Evolutionary conservation across 2,888 invertebrate genomes (phyloP).

Genomic region (Drosophila melanocephala): DNA sequence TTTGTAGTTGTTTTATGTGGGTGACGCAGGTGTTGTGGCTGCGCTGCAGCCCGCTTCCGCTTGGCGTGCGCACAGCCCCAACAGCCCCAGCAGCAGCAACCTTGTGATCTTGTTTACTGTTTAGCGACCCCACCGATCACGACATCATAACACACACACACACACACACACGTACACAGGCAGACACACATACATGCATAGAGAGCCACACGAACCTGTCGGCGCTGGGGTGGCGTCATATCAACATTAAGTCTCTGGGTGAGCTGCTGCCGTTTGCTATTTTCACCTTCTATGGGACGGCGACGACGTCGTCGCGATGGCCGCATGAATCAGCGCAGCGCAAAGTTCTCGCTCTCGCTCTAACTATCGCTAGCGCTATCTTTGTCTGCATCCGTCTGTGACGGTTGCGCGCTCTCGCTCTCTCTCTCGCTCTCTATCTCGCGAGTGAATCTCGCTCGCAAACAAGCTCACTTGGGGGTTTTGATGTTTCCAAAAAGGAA

Average conservation of each 20-base stretch:
- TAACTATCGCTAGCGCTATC: conserved; percentile 30
- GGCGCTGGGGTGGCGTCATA: conserved; percentile 78
- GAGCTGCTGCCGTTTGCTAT: conserved; percentile 66
- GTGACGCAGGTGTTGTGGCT: conserved; percentile 58
- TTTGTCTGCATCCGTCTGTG: conserved; percentile 35
- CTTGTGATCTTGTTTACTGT: conserved; percentile 83
- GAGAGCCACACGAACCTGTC: conserved; percentile 60
- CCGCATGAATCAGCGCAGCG: conserved; percentile 75
- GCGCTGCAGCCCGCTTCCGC: conserved; percentile 70
- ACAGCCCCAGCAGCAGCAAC: conserved; percentile 57
- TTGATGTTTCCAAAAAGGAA: conserved; percentile 74
- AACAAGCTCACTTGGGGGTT: conserved; percentile 61
- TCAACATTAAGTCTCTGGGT: conserved; percentile 62
- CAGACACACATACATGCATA: conserved; percentile 14
- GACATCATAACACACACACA: conserved; percentile 50
- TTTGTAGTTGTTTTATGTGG: conserved; percentile 30
- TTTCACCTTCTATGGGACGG: conserved; percentile 76
- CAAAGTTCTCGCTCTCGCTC: conserved; percentile 18
- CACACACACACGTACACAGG: conserved; percentile 10
- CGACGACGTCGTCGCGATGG: conserved; percentile 68
- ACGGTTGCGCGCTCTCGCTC: conserved; percentile 23
- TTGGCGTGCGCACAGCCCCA: conserved; percentile 76
- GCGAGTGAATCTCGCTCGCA: conserved; percentile 68
- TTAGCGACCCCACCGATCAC: conserved; percentile 74
- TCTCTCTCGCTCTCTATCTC: conserved; percentile 16